Percentiles rank a stretch among this genome's conserved stretches.
These are phyloP conservation scores for Dipodomys spectabilis DNA, from an alignment of 2,113 vertebrate genomes.

Conservation along the genomic window DNA sequence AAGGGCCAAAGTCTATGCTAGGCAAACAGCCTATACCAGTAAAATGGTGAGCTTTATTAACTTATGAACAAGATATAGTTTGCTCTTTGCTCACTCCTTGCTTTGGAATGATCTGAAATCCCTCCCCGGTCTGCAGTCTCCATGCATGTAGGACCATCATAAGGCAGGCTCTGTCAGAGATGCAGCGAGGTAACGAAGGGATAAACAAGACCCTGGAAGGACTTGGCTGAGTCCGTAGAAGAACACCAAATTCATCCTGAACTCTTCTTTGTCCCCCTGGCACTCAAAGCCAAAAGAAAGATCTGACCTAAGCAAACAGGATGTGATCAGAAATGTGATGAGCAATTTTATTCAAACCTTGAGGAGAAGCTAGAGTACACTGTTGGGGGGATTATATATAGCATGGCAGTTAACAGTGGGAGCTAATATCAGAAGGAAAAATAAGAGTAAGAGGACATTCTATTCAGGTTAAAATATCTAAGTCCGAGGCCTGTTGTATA, in stretches of 20 bases:
- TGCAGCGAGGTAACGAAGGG: accelerated
- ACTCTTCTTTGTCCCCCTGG: neutral
- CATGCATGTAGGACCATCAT: neutral
- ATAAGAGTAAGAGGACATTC: neutral
- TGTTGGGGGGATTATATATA: neutral
- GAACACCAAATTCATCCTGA: neutral
- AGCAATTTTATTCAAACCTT: slow-evolving; percentile 71
- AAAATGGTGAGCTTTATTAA: slow-evolving; percentile 74
- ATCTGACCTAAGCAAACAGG: slow-evolving; percentile 60
- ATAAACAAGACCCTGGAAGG: neutral
- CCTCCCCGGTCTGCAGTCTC: neutral
- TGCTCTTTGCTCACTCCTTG: slow-evolving; percentile 72
- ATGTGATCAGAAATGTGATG: slow-evolving; percentile 63
- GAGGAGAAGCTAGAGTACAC: slow-evolving; percentile 49
- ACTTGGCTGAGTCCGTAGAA: neutral
- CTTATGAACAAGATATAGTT: slow-evolving; percentile 75
- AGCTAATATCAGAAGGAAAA: slow-evolving; percentile 6
- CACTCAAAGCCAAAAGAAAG: slow-evolving; percentile 76
- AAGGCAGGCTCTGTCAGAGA: neutral
- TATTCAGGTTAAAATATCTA: neutral
- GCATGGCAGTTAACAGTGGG: slow-evolving; percentile 3
- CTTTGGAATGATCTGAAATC: slow-evolving; percentile 74
- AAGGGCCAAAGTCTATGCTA: slow-evolving; percentile 68
- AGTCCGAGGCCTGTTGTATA: slow-evolving; percentile 48
- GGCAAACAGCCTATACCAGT: slow-evolving; percentile 73